These are phyloP conservation scores for Osmoderma eremita DNA, from an alignment of 2,888 invertebrate species.

Conservation along the genomic window DNA sequence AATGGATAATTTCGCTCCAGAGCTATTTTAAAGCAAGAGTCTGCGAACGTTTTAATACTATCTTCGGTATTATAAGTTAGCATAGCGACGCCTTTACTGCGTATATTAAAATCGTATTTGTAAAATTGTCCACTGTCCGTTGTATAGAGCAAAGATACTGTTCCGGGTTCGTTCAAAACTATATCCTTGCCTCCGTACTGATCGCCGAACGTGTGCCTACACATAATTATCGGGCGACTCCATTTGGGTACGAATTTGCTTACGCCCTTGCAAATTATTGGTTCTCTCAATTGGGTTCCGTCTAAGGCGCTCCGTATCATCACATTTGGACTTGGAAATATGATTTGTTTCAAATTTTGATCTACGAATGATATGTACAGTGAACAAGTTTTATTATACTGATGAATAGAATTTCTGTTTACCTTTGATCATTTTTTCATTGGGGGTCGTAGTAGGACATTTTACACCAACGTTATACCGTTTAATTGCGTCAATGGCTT, in stretches of 20 bases:
- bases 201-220: conserved; percentile 87
- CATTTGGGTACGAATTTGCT: conserved; percentile 85
- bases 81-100: conserved; percentile 77
- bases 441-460: conserved; percentile 91
- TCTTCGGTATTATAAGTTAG: conserved; percentile 90
- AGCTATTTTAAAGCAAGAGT: conserved; percentile 86
- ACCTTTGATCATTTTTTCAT: conserved; percentile 88
- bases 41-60: conserved; percentile 82
- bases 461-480: conserved; percentile 91
- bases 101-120: conserved; percentile 72
- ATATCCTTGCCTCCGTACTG: conserved; percentile 87
- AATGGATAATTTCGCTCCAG: conserved; percentile 84
- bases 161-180: conserved; percentile 74
- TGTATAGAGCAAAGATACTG: conserved; percentile 71
- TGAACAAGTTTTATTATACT: conserved; percentile 39
- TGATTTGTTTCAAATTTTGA: conserved; percentile 89
- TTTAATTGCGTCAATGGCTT: conserved; percentile 83
- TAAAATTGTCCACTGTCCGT: conserved; percentile 69
- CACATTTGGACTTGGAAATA: conserved; percentile 90
- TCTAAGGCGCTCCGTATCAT: conserved; percentile 88
- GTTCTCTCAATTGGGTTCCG: conserved; percentile 87
- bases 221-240: conserved; percentile 84
- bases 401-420: conserved; percentile 34
- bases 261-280: conserved; percentile 83
- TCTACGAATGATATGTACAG: conserved; percentile 64